These are phyloP conservation scores for Pseudomyrmex sp. DNA, from an alignment of 1,140 invertebrate species.

Conservation along the genomic window DNA sequence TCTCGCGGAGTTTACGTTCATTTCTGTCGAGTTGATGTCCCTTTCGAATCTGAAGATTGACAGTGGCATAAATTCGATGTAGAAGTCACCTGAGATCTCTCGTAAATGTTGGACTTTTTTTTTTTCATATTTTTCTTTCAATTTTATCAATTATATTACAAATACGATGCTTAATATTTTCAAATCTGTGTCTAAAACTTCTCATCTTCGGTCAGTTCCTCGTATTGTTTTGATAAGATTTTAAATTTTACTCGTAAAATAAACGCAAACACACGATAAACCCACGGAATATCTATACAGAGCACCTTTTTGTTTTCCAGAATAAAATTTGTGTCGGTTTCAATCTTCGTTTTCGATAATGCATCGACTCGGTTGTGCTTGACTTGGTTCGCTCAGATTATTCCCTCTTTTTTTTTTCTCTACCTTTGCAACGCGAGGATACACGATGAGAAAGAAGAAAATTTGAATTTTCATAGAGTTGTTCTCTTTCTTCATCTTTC, in stretches of 20 bases:
- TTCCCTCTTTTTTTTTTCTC: background rate
- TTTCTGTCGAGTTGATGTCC: slow-evolving; percentile 4
- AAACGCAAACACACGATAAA: too few relatives aligned
- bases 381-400: background rate
- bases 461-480: background rate
- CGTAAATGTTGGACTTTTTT: background rate
- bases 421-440: background rate
- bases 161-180: background rate
- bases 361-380: background rate
- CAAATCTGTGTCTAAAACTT: background rate
- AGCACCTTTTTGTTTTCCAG: too few relatives aligned
- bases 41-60: slow-evolving; percentile 11
- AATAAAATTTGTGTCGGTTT: background rate
- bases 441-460: background rate
- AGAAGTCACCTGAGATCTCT: background rate
- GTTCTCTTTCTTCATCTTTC: background rate
- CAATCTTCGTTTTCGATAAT: slow-evolving; percentile 7
- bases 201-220: background rate
- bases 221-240: background rate
- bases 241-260: background rate
- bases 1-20: slow-evolving; percentile 38
- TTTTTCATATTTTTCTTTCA: too few relatives aligned
- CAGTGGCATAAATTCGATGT: background rate
- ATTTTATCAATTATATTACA: background rate
- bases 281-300: too few relatives aligned